Evolutionary conservation across 2,113 vertebrate genomes (phyloP), one percentile per base, ranked within the genome.

Genomic region (Megalops atlanticus): DNA sequence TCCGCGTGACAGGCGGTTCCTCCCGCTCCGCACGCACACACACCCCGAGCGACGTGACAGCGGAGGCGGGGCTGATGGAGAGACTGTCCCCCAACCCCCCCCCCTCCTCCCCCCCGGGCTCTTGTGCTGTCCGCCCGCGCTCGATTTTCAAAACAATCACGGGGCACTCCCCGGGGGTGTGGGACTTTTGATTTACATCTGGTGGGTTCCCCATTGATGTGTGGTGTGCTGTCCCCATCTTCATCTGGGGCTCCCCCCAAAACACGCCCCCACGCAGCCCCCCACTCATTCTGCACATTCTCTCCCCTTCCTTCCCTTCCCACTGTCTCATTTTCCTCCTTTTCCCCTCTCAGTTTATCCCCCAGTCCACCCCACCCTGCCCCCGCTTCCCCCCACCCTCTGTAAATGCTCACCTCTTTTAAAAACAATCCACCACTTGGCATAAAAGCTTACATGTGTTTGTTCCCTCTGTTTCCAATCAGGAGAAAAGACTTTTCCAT

Each of bases 1-100:
- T 78, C 81, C 81, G 69, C 72, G 79, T 0, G 82, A 89, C 39
- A 78, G 21, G 69, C 18, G 36, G 1, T 15, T 82, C 45, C 76
- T 47, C 75, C 15, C 4, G 33, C 18, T 49, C 71, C 52, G n/a
- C n/a, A n/a, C n/a, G n/a, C 11, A 24, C 58, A 54, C 10, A 36
- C 45, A 27, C 43, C 18, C 47, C 52, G 31, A 77, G 21, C 21
- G 52, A 12, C 16, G 18, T 18, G 21, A 5, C n/a, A n/a, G n/a
- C 7, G 18, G 52, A 24, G 21, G 3, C 21, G 52, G 76, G 71
- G 33, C 24, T 39, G 68, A 77, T 40, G 18, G 64, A 77, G 31
- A 49, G 64, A 35, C 39, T 45, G n/a, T 71, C 47, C 33, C 75
- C 14, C 71, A n/a, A n/a, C n/a, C n/a, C n/a, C n/a, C n/a, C n/a